Percentiles rank a stretch among this genome's conserved stretches.
Conservation (phyloP, 2,797 vertebrate genomes). For the Eupleurogrammus muticus region DNA sequence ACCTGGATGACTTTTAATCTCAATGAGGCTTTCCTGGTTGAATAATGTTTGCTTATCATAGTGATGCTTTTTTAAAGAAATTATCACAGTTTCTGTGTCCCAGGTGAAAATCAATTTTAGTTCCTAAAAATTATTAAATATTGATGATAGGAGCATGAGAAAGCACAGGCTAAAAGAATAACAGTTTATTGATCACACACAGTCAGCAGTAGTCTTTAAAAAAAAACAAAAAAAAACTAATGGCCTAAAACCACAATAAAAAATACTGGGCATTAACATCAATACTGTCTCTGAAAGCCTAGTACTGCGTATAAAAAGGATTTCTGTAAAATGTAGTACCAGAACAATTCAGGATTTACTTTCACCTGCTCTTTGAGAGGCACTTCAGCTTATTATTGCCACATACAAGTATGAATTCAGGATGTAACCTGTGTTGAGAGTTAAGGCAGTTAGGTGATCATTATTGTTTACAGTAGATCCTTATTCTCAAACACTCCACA, state of each 20-base stretch:
- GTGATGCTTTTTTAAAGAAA: background rate
- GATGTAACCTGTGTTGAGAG: constrained; percentile 40
- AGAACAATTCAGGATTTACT: constrained; percentile 2
- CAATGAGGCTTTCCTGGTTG: background rate
- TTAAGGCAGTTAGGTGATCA: constrained; percentile 58
- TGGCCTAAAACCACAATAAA: constrained; percentile 35
- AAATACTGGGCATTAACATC: constrained; percentile 31
- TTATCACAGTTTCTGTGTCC: background rate
- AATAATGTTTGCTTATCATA: background rate
- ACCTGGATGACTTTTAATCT: background rate
- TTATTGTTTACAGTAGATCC: constrained; percentile 6
- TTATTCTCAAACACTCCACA: constrained; percentile 19
- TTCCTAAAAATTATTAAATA: background rate
- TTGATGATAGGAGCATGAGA: background rate
- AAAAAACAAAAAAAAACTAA: constrained; percentile 37
- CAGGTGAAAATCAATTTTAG: background rate
- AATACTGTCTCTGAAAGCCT: constrained; percentile 20
- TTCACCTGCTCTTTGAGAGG: constrained; percentile 50
- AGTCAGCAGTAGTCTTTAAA: constrained; percentile 31
- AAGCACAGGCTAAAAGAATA: constrained; percentile 51
- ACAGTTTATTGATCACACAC: constrained; percentile 63
- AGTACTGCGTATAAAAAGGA: constrained; percentile 6
- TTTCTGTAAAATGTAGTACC: constrained; percentile 32
- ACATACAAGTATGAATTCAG: constrained; percentile 23
- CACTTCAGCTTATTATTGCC: constrained; percentile 61